Conservation (phyloP, 2,113 vertebrate species). For the Telmatochromis sp. region DNA sequence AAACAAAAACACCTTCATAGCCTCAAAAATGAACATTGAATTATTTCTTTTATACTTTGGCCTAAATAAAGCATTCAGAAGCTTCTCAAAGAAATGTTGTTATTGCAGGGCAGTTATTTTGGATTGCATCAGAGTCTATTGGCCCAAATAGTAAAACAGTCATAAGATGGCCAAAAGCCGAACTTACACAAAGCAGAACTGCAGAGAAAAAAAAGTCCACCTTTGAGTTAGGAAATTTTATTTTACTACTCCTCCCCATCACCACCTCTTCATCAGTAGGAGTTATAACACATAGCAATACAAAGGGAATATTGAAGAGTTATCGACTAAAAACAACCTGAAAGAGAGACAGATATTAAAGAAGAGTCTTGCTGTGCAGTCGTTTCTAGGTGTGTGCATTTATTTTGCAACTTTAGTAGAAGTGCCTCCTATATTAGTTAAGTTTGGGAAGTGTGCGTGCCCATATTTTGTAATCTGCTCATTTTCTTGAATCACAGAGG, state of each 20-base stretch:
- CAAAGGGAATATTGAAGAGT: neutral
- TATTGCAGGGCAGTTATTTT: neutral
- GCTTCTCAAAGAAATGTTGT: neutral
- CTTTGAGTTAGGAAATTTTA: neutral
- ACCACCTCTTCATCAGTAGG: neutral
- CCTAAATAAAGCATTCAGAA: neutral
- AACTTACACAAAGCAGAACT: neutral
- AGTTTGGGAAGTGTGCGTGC: neutral
- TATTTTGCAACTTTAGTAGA: neutral
- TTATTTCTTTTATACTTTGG: neutral
- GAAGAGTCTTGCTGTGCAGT: neutral
- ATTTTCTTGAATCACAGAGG: neutral
- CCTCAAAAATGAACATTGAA: neutral
- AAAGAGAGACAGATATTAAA: neutral
- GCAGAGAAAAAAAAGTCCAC: neutral
- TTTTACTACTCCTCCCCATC: neutral
- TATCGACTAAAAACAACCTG: neutral
- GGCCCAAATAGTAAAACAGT: neutral
- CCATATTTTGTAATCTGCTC: neutral
- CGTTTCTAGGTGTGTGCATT: neutral
- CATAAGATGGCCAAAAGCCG: neutral
- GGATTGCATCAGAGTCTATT: neutral
- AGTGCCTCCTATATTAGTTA: neutral
- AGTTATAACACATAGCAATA: neutral
- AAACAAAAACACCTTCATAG: neutral